Percentiles rank a stretch among this genome's conserved stretches.
Conservation (phyloP, 2,797 vertebrate species). For the Microcaecilia unicolor region DNA sequence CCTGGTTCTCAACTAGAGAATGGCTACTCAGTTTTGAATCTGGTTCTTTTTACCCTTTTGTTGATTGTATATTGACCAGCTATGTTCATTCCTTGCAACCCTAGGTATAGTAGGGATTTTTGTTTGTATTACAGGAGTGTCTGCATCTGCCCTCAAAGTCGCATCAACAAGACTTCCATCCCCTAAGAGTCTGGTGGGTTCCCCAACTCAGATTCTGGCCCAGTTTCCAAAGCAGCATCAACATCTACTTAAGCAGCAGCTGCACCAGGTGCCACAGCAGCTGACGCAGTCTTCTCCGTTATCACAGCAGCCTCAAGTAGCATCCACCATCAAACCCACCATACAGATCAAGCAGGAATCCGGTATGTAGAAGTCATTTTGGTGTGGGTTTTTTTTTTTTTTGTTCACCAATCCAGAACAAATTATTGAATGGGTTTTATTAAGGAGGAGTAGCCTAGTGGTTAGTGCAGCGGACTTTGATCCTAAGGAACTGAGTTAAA, state of each 20-base stretch:
- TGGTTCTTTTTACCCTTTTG: no score
- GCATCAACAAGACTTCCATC: slow-evolving; percentile 82
- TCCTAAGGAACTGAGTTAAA: no score
- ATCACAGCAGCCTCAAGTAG: slow-evolving; percentile 44
- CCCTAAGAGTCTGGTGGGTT: slow-evolving; percentile 80
- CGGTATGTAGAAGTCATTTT: slow-evolving; percentile 61
- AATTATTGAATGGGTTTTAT: no score
- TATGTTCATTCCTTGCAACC: no score
- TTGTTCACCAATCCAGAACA: no score
- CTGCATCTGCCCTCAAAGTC: slow-evolving; percentile 81
- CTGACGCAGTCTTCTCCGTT: slow-evolving; percentile 45
- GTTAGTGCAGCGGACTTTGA: no score
- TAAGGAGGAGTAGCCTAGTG: no score
- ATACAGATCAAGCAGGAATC: slow-evolving; percentile 98
- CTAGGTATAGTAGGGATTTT: no score
- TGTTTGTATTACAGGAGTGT: slow-evolving; percentile 49
- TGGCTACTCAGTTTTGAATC: no score
- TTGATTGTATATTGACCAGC: no score
- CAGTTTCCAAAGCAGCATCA: slow-evolving; percentile 89
- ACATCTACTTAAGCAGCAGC: slow-evolving; percentile 71
- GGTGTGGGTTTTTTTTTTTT: no score
- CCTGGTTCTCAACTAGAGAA: no score
- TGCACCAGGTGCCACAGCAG: slow-evolving; percentile 52
- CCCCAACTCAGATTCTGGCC: slow-evolving; percentile 83
- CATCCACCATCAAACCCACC: slow-evolving; percentile 79